Evolutionary conservation across 2,113 vertebrate genomes (phyloP).

Genomic region (Cephalopholis sonnerati): DNA sequence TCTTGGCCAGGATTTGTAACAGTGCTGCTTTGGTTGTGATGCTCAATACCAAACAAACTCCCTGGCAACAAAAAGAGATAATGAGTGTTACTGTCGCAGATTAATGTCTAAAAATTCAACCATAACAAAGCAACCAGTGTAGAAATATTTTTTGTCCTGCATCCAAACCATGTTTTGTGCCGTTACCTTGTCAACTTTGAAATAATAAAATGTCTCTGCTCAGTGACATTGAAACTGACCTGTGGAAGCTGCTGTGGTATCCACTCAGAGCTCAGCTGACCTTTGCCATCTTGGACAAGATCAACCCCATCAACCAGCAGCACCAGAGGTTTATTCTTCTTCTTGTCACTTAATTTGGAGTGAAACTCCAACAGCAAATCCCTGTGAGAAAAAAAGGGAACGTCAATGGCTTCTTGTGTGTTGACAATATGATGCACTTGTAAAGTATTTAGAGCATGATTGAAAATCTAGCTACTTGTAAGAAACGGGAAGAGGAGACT

Average conservation of each 20-base stretch:
- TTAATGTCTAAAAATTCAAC: neutral
- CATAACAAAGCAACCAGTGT: neutral
- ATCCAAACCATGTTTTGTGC: neutral
- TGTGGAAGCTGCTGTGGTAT: conserved; percentile 86
- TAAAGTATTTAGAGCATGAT: neutral
- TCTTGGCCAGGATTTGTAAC: conserved; percentile 81
- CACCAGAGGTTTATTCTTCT: conserved; percentile 75
- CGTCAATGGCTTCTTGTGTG: neutral
- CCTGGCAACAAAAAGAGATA: conserved; percentile 73
- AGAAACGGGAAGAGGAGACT: conserved; percentile 70
- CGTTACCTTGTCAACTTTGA: neutral
- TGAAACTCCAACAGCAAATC: conserved; percentile 86
- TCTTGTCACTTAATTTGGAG: conserved; percentile 60
- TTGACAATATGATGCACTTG: neutral
- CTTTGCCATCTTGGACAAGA: conserved; percentile 77
- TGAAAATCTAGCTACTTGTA: conserved; percentile 80
- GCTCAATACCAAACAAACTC: conserved; percentile 88
- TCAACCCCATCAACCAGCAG: conserved; percentile 89
- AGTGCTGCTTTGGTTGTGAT: conserved; percentile 79
- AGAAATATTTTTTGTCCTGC: neutral
- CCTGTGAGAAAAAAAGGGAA: conserved; percentile 65
- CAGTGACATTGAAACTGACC: conserved; percentile 69
- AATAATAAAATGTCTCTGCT: neutral
- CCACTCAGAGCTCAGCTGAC: conserved; percentile 88
- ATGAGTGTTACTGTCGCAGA: neutral